Conservation (phyloP, 2,113 vertebrate species). For the Aspidoscelis tigris region DNA sequence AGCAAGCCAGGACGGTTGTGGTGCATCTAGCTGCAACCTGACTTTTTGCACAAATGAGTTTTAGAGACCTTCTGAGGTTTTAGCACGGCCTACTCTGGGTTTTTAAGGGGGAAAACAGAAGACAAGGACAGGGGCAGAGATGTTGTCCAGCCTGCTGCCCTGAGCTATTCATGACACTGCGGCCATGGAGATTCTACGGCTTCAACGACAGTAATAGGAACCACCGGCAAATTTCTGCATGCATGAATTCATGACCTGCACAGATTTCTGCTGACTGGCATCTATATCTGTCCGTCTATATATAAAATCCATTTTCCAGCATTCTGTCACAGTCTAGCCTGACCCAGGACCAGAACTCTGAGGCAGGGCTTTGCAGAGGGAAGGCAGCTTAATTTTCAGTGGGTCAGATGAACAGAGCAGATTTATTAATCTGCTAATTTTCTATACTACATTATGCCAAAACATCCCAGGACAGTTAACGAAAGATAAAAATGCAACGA, state of each 20-base stretch:
- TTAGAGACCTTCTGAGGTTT: not conserved
- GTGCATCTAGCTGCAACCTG: slow-evolving; percentile 23
- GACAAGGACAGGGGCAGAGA: not conserved
- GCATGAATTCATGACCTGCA: not conserved
- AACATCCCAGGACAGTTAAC: not conserved
- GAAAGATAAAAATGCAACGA: not conserved
- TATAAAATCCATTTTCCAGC: not conserved
- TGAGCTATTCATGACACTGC: not conserved
- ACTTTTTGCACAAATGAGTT: slow-evolving; percentile 28
- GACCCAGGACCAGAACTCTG: not conserved
- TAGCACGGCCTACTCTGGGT: not conserved
- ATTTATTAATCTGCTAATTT: not conserved
- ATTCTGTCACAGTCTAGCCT: slow-evolving; percentile 6
- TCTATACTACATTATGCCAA: not conserved
- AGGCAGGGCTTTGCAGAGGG: not conserved
- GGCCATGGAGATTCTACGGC: not conserved
- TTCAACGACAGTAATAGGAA: not conserved
- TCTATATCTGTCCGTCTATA: slow-evolving; percentile 6
- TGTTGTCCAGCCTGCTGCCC: not conserved
- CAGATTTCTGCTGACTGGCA: not conserved
- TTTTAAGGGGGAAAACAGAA: not conserved
- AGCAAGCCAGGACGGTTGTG: not conserved
- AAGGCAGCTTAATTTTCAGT: not conserved
- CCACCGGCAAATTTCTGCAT: not conserved
- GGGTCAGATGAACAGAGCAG: not conserved